These are phyloP conservation scores for Esox masquinongy DNA, from an alignment of 2,797 vertebrate genomes.

Conservation along the genomic window DNA sequence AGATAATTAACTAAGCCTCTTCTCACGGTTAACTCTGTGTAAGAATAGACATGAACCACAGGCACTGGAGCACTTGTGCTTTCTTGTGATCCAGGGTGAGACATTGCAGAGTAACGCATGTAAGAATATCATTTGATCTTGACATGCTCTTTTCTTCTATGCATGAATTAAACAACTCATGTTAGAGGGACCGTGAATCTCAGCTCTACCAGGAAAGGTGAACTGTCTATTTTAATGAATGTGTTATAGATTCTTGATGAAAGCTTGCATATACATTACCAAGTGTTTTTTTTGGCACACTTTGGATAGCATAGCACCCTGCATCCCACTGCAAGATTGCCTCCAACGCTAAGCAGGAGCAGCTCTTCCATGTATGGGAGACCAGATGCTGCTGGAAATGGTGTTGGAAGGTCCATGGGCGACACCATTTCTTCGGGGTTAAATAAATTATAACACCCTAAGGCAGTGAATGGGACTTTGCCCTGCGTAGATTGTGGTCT, in stretches of 20 bases:
- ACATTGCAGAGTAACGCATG: slow-evolving; percentile 37
- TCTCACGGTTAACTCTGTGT: neutral
- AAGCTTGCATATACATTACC: neutral
- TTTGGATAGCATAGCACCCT: neutral
- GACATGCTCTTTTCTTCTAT: slow-evolving; percentile 55
- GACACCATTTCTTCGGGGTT: too few species aligned
- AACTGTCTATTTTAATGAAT: slow-evolving; percentile 63
- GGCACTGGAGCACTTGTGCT: neutral
- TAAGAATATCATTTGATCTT: slow-evolving; percentile 49
- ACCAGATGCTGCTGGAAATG: too few species aligned
- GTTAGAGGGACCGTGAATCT: slow-evolving; percentile 61
- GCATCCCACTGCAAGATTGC: too few species aligned
- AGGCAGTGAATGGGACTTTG: too few species aligned
- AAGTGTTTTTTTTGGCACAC: neutral
- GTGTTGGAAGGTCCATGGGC: too few species aligned
- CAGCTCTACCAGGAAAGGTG: slow-evolving; percentile 53
- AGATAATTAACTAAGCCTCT: slow-evolving; percentile 34
- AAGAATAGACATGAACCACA: neutral
- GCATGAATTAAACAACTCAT: slow-evolving; percentile 59
- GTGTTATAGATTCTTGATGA: slow-evolving; percentile 36
- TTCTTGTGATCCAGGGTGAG: neutral
- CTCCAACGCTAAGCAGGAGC: too few species aligned
- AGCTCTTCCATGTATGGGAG: too few species aligned
- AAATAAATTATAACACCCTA: too few species aligned
- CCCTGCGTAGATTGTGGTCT: too few species aligned